These are phyloP conservation scores for Malurus alboscapulatus DNA, from an alignment of 2,113 vertebrate genomes.

Conservation along the genomic window DNA sequence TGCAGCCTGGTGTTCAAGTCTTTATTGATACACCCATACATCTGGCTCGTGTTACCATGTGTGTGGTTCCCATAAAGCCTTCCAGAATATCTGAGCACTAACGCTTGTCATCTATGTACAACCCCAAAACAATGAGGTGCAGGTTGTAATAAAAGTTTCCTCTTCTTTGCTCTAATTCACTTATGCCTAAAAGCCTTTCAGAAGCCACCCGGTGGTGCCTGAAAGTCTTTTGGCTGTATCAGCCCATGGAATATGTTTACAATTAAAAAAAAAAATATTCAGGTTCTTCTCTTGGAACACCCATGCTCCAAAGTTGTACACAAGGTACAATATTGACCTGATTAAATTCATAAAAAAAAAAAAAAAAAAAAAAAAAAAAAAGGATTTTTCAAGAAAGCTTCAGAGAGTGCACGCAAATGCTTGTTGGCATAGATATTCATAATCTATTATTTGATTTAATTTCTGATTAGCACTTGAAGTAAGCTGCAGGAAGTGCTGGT, in stretches of 20 bases:
- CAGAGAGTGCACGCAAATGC: background rate
- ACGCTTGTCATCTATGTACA: background rate
- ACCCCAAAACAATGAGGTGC: background rate
- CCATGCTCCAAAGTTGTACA: too few relatives aligned
- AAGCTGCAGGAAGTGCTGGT: background rate
- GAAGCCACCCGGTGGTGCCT: background rate
- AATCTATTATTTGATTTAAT: background rate
- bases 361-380: background rate
- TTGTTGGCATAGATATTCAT: background rate
- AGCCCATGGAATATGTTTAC: background rate
- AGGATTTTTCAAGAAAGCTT: background rate
- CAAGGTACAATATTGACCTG: too few relatives aligned
- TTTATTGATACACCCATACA: background rate
- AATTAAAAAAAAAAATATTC: background rate
- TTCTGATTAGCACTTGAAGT: background rate
- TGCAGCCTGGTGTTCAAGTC: background rate
- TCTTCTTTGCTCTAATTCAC: background rate
- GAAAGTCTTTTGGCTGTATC: background rate
- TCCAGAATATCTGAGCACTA: background rate
- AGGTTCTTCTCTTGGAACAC: too few relatives aligned
- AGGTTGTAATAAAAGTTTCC: background rate
- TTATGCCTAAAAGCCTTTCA: background rate
- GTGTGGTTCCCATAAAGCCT: background rate
- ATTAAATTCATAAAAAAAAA: too few relatives aligned
- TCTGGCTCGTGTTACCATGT: background rate